phyloP scores from a whole-genome alignment of 2,888 invertebrate species.

The Cephalotes varians region DNA sequence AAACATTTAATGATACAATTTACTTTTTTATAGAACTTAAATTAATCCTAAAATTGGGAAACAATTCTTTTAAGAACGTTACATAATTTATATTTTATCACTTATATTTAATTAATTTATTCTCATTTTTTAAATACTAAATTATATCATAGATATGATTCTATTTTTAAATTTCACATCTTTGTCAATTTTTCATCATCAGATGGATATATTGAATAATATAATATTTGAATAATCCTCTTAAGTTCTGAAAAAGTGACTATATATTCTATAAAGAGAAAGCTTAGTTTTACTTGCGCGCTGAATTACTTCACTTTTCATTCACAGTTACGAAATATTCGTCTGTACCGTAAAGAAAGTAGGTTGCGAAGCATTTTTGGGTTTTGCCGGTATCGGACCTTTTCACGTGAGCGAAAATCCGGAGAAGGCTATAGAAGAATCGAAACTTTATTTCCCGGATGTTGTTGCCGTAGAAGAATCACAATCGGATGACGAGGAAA shows the following conservation, averaged over 20 bases:
- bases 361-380: slow-evolving; percentile 82
- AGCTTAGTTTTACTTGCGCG: background rate
- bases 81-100: background rate
- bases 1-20: background rate
- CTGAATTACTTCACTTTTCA: slow-evolving; percentile 2
- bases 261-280: background rate
- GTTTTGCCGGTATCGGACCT: slow-evolving; percentile 84
- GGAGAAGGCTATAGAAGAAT: slow-evolving; percentile 82
- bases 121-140: background rate
- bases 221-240: background rate
- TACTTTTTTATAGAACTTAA: background rate
- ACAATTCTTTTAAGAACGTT: background rate
- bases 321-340: slow-evolving; percentile 81
- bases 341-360: slow-evolving; percentile 82
- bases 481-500: slow-evolving; percentile 83
- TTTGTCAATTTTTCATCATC: background rate
- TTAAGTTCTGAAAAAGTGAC: background rate
- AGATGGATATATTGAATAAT: background rate
- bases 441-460: slow-evolving; percentile 81
- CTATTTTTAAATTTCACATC: background rate
- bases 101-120: background rate
- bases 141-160: background rate
- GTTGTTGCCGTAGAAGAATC: slow-evolving; percentile 76
- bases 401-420: slow-evolving; percentile 84
- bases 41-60: background rate